These are phyloP conservation scores for Magallana ariakensis DNA, from an alignment of 1,140 invertebrate genomes.

Conservation along the genomic window DNA sequence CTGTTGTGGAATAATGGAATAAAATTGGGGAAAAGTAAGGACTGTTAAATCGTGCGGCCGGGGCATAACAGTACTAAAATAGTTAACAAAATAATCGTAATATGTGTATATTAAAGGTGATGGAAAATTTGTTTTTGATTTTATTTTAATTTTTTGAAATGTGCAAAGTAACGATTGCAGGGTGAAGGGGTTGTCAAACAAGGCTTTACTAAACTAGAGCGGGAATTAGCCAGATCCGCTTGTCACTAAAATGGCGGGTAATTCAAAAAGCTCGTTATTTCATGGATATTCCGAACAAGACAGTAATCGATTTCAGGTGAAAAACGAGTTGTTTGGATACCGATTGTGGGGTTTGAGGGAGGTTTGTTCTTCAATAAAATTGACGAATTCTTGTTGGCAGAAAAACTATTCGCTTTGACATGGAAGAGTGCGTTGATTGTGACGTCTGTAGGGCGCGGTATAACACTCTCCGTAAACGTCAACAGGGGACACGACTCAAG, in stretches of 20 bases:
- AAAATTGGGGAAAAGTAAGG: constrained; percentile 23
- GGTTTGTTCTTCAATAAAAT: too few species aligned
- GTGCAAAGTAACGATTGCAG: constrained; percentile 13
- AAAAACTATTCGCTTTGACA: constrained; percentile 33
- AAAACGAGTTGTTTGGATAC: too few species aligned
- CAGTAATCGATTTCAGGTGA: too few species aligned
- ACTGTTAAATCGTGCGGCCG: background rate
- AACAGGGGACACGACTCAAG: background rate
- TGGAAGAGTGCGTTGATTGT: constrained; percentile 39
- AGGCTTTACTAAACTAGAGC: background rate
- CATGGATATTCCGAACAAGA: too few species aligned
- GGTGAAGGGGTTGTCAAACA: constrained; percentile 35
- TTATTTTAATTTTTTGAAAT: background rate
- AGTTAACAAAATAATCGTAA: background rate
- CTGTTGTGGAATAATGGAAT: constrained; percentile 27
- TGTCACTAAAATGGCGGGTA: background rate
- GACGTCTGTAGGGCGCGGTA: constrained; percentile 31
- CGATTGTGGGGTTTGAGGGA: too few species aligned
- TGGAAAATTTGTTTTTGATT: background rate
- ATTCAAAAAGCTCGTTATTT: too few species aligned
- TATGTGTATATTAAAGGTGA: background rate
- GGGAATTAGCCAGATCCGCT: background rate
- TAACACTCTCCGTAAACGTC: constrained; percentile 1
- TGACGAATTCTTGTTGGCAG: constrained; percentile 28
- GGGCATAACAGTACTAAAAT: constrained; percentile 29